Evolutionary conservation across 2,113 vertebrate genomes (phyloP).

Genomic region (Datnioides undecimradiatus): DNA sequence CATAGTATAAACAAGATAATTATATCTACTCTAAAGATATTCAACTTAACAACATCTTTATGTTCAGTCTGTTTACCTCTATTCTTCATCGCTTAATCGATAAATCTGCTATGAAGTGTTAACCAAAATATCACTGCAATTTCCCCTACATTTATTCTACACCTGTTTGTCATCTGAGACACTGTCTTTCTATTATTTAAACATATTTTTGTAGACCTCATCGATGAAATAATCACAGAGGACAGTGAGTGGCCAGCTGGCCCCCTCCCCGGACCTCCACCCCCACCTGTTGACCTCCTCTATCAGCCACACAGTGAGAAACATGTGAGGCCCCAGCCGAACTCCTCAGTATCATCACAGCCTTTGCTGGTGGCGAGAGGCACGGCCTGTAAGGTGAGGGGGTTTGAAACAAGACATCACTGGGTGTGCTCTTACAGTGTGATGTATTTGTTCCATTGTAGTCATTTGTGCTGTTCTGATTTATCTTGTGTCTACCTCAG

Average conservation of each 20-base stretch:
- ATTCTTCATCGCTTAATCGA: background rate
- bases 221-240: slow-evolving; percentile 82
- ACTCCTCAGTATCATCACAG: background rate
- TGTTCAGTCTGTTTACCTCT: background rate
- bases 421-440: background rate
- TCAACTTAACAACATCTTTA: background rate
- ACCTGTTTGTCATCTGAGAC: background rate
- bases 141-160: background rate
- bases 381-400: slow-evolving; percentile 65
- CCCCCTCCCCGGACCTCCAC: slow-evolving; percentile 75
- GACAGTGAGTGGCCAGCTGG: slow-evolving; percentile 22
- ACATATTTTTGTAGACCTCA: slow-evolving; percentile 78
- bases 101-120: background rate
- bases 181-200: background rate
- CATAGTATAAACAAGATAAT: background rate
- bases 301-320: background rate
- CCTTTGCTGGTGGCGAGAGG: slow-evolving; percentile 80
- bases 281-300: slow-evolving; percentile 55
- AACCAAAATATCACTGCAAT: background rate
- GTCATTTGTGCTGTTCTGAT: slow-evolving; percentile 17
- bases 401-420: background rate
- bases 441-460: background rate
- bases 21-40: too few species aligned
- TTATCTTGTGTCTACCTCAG: background rate
- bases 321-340: slow-evolving; percentile 10